A percentile compares a stretch with the other conserved stretches of the same genome.
Conservation (phyloP, 2,888 invertebrate genomes). For the Drosophila antonietae region DNA sequence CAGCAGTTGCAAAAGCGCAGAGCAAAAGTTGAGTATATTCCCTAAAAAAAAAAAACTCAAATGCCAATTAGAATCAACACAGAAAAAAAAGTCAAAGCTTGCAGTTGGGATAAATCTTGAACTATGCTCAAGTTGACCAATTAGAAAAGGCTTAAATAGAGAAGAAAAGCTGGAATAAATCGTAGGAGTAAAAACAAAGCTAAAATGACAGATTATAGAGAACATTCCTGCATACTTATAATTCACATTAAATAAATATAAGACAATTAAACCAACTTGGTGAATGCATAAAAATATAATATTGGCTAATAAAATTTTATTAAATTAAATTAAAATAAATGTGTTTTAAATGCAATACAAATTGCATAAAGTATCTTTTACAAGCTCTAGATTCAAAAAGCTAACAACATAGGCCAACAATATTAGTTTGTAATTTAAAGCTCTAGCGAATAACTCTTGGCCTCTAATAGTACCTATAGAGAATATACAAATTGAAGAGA, state of each 20-base stretch:
- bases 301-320: too few species aligned
- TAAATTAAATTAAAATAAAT: neutral
- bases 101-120: neutral
- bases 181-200: neutral
- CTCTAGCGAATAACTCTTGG: neutral
- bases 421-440: neutral
- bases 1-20: neutral
- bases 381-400: too few species aligned
- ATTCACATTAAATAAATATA: too few species aligned
- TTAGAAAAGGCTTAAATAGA: neutral
- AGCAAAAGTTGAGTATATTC: constrained; percentile 1
- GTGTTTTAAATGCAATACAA: too few species aligned
- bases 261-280: too few species aligned
- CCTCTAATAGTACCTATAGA: neutral
- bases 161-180: neutral
- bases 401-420: neutral
- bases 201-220: too few species aligned
- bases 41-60: neutral
- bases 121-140: neutral
- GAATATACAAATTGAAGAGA: neutral
- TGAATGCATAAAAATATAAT: too few species aligned
- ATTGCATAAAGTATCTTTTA: neutral
- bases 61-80: neutral
- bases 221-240: too few species aligned
- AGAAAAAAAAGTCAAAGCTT: neutral